Evolutionary conservation across 2,113 vertebrate species (phyloP), one percentile per base, ranked within the genome.

Genomic region (Plotosus lineatus): DNA sequence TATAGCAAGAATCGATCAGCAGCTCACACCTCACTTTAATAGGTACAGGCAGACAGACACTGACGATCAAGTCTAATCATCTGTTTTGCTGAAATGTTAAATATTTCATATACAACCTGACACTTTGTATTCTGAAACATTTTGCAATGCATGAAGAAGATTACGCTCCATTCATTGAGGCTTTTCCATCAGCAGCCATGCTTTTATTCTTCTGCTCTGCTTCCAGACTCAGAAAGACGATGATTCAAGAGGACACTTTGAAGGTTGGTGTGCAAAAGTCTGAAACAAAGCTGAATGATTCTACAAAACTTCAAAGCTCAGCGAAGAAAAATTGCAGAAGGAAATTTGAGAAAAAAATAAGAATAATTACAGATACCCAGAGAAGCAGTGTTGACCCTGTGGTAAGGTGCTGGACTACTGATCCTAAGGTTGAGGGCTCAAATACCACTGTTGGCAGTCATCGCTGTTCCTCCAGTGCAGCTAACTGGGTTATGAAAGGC

Each of bases 101-200:
- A 77, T 51, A 51, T 73, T 73, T 73, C 69, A 73, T 12, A 44
- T 51, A 51, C 14, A 60, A 76, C 19, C 38, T 42, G 55, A 36
- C 53, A 60, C 38, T 58, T 31, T 44, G 51, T 76, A 31, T 60
- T 60, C 74, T 11, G 33, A 40, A 66, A 23, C 60, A 38, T 46
- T 63, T 61, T 63, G 28, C 26, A n/a, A 11, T 78, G 61, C 61
- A 66, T 66, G 66, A 79, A 31, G 36, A 42, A 55, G 46, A 42
- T 55, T 40, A 23, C 23, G 38, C 38, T 79, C 77, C 36, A 51
- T 51, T 79, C 48, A 68, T 79, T 50, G 48, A 69, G 50, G 48
- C 46, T 58, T n/a, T 76, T 76, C 60, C 74, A 75, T 75, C 50
- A 61, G 38, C 26, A 28, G 55, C 21, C 55, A 19, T 56, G 51